Evolutionary conservation across 1,140 invertebrate genomes (phyloP), one percentile per base, ranked within the genome.

Genomic region (Drosophila sturtevanti): DNA sequence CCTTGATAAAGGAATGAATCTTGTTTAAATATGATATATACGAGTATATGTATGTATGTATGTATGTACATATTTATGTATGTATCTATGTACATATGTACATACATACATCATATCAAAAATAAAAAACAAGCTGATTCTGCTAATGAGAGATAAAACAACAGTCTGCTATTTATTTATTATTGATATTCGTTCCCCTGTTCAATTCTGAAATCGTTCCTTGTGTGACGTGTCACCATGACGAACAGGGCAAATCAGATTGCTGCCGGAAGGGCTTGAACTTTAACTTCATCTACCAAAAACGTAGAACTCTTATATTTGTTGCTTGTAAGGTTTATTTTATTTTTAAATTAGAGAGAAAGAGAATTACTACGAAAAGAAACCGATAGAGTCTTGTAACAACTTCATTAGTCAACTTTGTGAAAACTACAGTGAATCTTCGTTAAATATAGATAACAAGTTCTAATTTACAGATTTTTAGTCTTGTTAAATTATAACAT

Each of bases 401-500:
- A 82, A 79, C 80, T 82, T 65, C 75, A 82, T 82, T 82, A 82
- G 44, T 67, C 63, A 55, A 56, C 37, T 61, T 41, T 22, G 44
- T 6, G 2, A 34, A 35, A 48, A 24, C 9, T 52, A 69, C 61
- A 81, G 67, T 21, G 21, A 56, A 64, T n/a, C 12, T 16, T 51
- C 31, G 18, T 34, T 67, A 72, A 55, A 3, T 22, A 7, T 14
- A 9, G 11, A 7, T 1, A 12, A 12, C 4, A 10, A 21, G 3
- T 9, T 58, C 55, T 34, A 27, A 1, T 31, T 12, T 6, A 14
- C 11, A 16, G 14, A 14, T 55, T 55, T 14, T 2, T n/a, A 1
- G 10, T 16, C 12, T 14, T 24, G 3, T 14, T 5, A 31, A 55
- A 24, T n/a, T n/a, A n/a, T n/a, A n/a, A n/a, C n/a, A n/a, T n/a